These are phyloP conservation scores for Labrus mixtus DNA, from an alignment of 2,113 vertebrate genomes.

Conservation along the genomic window DNA sequence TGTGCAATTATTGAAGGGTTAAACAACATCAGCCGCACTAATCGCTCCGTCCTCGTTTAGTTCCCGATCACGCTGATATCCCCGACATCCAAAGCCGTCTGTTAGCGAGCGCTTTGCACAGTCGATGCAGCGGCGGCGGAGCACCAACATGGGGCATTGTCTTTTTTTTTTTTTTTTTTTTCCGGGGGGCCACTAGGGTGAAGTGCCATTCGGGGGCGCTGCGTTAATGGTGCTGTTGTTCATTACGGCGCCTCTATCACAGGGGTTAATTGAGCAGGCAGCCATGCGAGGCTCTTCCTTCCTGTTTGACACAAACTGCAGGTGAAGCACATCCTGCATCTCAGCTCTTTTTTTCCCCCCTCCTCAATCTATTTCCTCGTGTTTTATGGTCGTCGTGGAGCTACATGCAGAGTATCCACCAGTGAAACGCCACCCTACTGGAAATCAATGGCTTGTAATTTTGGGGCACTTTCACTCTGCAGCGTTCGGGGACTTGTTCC, in stretches of 20 bases:
- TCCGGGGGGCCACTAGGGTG: constrained; percentile 70
- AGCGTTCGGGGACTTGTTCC: constrained; percentile 55
- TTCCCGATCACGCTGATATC: constrained; percentile 64
- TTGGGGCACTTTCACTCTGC: constrained; percentile 64
- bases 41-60: constrained; percentile 60
- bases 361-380: constrained; percentile 76
- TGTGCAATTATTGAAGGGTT: constrained; percentile 66
- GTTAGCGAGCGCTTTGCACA: constrained; percentile 30
- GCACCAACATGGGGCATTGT: constrained; percentile 55
- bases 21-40: constrained; percentile 70
- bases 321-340: constrained; percentile 82
- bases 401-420: constrained; percentile 72
- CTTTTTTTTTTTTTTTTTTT: constrained; percentile 52
- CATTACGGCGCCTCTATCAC: constrained; percentile 86
- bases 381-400: constrained; percentile 75
- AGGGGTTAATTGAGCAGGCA: constrained; percentile 89
- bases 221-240: constrained; percentile 86
- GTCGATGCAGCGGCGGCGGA: constrained; percentile 48
- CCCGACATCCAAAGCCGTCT: constrained; percentile 54
- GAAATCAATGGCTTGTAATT: constrained; percentile 82
- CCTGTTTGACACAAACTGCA: constrained; percentile 85
- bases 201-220: constrained; percentile 80
- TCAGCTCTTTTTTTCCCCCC: constrained; percentile 72
- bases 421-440: constrained; percentile 73
- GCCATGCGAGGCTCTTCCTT: constrained; percentile 84